Percentiles rank a stretch among this genome's conserved stretches.
Conservation (phyloP, 2,797 vertebrate genomes). For the Gephyroberyx darwinii region DNA sequence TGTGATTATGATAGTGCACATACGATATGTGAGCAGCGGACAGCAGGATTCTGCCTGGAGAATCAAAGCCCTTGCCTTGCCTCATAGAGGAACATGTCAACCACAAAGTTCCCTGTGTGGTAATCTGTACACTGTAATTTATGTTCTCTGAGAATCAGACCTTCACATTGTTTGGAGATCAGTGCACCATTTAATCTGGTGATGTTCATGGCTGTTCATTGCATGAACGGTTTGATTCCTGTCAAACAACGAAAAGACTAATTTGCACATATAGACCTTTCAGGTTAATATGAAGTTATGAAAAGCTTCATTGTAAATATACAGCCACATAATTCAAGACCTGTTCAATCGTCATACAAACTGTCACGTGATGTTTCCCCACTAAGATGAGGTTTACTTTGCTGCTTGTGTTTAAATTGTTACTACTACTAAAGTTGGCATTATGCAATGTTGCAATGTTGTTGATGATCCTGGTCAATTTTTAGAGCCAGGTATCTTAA, state of each 20-base stretch:
- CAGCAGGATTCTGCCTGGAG: constrained; percentile 11
- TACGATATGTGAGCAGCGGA: constrained; percentile 44
- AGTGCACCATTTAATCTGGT: constrained; percentile 15
- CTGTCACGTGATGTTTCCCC: constrained; percentile 42
- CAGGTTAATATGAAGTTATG: constrained; percentile 63
- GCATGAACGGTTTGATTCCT: constrained; percentile 45
- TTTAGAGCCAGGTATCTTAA: constrained; percentile 49
- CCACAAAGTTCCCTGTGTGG: constrained; percentile 6
- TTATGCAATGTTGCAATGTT: constrained; percentile 57
- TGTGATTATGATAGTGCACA: constrained; percentile 52
- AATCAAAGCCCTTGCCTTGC: constrained; percentile 40
- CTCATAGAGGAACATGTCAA: constrained; percentile 31
- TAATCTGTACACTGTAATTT: background rate
- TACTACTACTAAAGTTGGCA: constrained; percentile 54
- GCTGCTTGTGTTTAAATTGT: constrained; percentile 63
- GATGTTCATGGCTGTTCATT: constrained; percentile 15
- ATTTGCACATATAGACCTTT: constrained; percentile 76
- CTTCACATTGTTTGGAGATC: constrained; percentile 10
- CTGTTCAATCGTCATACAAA: constrained; percentile 56
- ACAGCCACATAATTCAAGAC: constrained; percentile 56
- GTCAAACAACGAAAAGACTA: constrained; percentile 47
- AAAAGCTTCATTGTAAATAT: constrained; percentile 70
- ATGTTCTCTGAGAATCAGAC: background rate
- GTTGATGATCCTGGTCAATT: constrained; percentile 17
- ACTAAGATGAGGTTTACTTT: constrained; percentile 47